A percentile compares a stretch with the other conserved stretches of the same genome.
phyloP scores from a whole-genome alignment of 2,888 invertebrate species.

The Spodoptera picta region DNA sequence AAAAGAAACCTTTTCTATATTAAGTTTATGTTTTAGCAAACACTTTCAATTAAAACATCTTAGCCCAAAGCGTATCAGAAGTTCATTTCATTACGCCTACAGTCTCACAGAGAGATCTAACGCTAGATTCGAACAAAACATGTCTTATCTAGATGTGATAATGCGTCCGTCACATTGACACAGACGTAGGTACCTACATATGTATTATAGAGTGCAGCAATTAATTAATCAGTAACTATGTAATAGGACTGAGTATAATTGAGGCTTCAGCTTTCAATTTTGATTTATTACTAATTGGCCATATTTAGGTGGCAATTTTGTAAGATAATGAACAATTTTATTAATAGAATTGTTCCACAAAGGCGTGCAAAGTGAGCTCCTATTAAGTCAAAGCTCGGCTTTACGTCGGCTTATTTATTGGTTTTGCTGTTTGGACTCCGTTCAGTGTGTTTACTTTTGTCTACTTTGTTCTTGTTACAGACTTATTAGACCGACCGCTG shows the following conservation, averaged over 20 bases:
- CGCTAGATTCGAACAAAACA: slow-evolving; percentile 10
- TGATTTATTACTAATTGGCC: slow-evolving; percentile 55
- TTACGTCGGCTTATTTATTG: slow-evolving; percentile 42
- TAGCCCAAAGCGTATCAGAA: slow-evolving; percentile 6
- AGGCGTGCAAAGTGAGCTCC: slow-evolving; percentile 18
- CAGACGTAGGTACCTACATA: neutral
- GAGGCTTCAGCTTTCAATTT: slow-evolving; percentile 47
- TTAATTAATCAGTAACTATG: slow-evolving; percentile 54
- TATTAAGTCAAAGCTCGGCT: slow-evolving; percentile 25
- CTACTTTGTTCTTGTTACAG: slow-evolving; percentile 43
- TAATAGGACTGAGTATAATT: slow-evolving; percentile 53
- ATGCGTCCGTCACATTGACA: slow-evolving; percentile 17
- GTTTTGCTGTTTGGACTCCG: slow-evolving; percentile 35
- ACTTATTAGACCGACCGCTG: slow-evolving; percentile 36
- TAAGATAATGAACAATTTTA: slow-evolving; percentile 32
- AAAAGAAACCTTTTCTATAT: slow-evolving; percentile 1
- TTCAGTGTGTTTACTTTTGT: slow-evolving; percentile 48
- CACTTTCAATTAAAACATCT: slow-evolving; percentile 30
- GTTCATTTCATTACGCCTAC: slow-evolving; percentile 32
- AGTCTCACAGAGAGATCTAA: slow-evolving; percentile 20
- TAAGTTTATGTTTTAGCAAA: slow-evolving; percentile 1
- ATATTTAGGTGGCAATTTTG: slow-evolving; percentile 38
- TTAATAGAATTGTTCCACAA: slow-evolving; percentile 22
- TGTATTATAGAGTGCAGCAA: slow-evolving; percentile 19
- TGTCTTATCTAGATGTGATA: slow-evolving; percentile 16